Conservation (phyloP, 2,888 invertebrate genomes). For the Bugulina stolonifera region DNA sequence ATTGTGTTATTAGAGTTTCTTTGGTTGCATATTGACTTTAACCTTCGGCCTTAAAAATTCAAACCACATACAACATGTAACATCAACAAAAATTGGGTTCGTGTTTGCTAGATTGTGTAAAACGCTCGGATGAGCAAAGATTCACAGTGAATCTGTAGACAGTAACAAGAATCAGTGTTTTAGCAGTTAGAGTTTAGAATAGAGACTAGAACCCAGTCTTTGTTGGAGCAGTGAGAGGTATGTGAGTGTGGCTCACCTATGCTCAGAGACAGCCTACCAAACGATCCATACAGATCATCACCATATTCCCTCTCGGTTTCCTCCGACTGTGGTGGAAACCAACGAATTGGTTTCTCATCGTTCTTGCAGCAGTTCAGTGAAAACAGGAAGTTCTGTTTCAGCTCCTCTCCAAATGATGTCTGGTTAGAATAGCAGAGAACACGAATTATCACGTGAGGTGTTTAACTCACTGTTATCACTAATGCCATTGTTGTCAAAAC, state of each 20-base stretch:
- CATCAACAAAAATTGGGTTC: background rate
- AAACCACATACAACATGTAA: background rate
- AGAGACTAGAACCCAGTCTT: conserved; percentile 5
- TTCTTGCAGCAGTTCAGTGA: background rate
- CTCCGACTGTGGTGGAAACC: background rate
- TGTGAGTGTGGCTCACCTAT: background rate
- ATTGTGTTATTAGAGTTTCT: too few relatives aligned
- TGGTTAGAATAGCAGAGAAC: too few relatives aligned
- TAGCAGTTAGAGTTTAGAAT: too few relatives aligned
- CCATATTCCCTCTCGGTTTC: background rate
- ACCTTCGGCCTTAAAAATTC: too few relatives aligned
- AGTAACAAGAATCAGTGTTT: too few relatives aligned
- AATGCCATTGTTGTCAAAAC: too few relatives aligned
- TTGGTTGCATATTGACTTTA: too few relatives aligned
- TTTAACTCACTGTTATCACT: too few relatives aligned
- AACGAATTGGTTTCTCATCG: background rate
- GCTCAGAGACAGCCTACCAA: conserved; percentile 8
- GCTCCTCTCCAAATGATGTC: background rate
- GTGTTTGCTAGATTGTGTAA: too few relatives aligned
- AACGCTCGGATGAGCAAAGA: too few relatives aligned
- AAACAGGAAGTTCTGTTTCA: background rate
- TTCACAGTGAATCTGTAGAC: too few relatives aligned
- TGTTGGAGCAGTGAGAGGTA: conserved; percentile 2
- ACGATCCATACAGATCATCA: background rate
- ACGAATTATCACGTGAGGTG: too few relatives aligned